Evolutionary conservation across 2,888 invertebrate genomes (phyloP), one percentile per base, ranked within the genome.

Genomic region (Pyrocoelia pectoralis): DNA sequence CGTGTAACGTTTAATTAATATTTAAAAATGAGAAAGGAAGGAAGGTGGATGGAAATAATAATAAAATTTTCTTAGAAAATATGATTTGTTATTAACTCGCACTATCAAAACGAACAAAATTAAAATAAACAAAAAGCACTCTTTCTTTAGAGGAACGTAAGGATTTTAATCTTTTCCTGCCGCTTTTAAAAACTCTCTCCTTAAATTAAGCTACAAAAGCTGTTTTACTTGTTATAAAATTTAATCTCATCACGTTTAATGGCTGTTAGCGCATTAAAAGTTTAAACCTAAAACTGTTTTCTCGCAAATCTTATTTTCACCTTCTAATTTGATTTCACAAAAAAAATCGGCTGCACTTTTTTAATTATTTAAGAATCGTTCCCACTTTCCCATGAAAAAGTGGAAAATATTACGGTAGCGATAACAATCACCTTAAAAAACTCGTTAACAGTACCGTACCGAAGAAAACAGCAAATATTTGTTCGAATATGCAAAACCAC

Each of bases 191-290:
- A 13, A 48, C 46, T 2, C 28, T 17, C 15, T 24, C 46, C 29
- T 43, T 49, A 56, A 56, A 48, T 56, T 56, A 49, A 48, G 49
- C 49, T 46, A 56, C 56, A 56, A 33, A 28, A 15, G 13, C 15
- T 10, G 29, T 46, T 40, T 29, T 56, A 40, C 57, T 29, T 51
- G 53, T 48, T 54, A 48, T 46, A 53, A 48, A 59, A 51, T 43
- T 59, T 59, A 58, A 58, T 58, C 57, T 57, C 57, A 57, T 57
- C 52, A 58, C 46, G 46, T 52, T 58, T 58, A 59, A 59, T 59
- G 53, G 59, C 59, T 59, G 53, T 59, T 59, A 53, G 52, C 53
- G 48, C 59, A 53, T 59, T 59, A 59, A 59, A 59, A 59, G 48
- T 59, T 59, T 29, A 59, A 59, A 59, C 43, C 53, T 59, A 13